Evolutionary conservation across 2,113 vertebrate species (phyloP), one percentile per base, ranked within the genome.

Genomic region (Circaetus cinerascens): DNA sequence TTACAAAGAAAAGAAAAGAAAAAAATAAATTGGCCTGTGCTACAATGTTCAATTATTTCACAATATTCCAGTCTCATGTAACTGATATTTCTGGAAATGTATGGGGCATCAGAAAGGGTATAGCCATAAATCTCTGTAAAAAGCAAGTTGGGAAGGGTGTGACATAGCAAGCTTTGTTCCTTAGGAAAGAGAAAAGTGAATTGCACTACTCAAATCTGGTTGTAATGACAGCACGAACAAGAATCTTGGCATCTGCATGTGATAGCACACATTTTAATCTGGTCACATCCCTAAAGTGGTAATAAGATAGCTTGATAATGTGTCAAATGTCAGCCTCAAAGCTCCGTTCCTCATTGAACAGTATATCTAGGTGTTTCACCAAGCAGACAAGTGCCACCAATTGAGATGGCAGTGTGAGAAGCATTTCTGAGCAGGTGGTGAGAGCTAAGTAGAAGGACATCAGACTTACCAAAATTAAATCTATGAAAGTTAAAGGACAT

Each of bases 241-340:
- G 71, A 85, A 69, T 72, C 83, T 86, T 94, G 95, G 71, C 89
- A 96, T 91, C 74, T 93, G 89, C 93, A 90, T 79, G 57, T 69
- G 80, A 67, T 27, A 95, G 64, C 85, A 79, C 84, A 91, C 43
- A 67, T 92, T 96, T 95, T 75, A 97, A 91, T 95, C 96, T 81
- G 79, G 56, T 96, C 90, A 85, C 94, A 96, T 96, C 72, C 79
- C 21, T 50, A 29, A 62, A 63, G 94, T 83, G 86, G 94, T 93
- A 96, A 97, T 95, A 95, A 91, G 93, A 71, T 88, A 81, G 56
- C 71, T 76, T 86, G 96, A 93, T 91, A 79, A 86, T 9, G 85
- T 96, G 95, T 94, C 95, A 97, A 63, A 78, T 71, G 94, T 95
- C 93, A 92, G 92, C 89, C 76, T 75, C 38, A 21, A 8, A 67